Conservation (phyloP, 2,797 vertebrate species). For the Zalophus californianus region DNA sequence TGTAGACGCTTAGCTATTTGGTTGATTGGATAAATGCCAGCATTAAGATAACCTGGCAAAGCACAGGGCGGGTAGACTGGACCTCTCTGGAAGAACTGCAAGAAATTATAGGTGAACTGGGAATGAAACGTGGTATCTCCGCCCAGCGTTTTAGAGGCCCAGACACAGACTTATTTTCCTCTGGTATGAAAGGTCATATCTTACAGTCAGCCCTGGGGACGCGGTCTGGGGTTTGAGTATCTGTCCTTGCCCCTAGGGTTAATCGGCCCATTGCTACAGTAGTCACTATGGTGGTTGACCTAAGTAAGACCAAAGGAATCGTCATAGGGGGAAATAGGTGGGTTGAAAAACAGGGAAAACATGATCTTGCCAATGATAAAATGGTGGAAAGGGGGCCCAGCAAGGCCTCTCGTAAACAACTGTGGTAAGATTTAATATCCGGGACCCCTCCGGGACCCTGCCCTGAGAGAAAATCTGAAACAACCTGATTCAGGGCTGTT, state of each 20-base stretch:
- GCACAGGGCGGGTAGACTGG: neutral
- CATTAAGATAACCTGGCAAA: neutral
- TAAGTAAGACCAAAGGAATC: neutral
- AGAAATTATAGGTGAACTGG: neutral
- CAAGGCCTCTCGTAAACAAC: neutral
- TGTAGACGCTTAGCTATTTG: neutral
- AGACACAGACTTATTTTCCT: neutral
- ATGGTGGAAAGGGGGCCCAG: neutral
- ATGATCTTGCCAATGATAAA: neutral
- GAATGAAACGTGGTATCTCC: neutral
- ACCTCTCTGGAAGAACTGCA: neutral
- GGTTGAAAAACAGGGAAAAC: neutral
- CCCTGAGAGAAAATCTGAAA: neutral
- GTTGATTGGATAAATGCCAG: neutral
- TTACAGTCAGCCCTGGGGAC: neutral
- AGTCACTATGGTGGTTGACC: neutral
- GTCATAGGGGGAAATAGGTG: neutral
- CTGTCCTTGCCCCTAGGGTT: no score
- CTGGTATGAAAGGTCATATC: neutral
- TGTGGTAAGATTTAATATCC: neutral
- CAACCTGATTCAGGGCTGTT: neutral
- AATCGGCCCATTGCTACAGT: neutral
- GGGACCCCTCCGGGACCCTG: no score
- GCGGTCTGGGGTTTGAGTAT: neutral
- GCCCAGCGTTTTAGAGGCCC: neutral